These are phyloP conservation scores for Enteromius unitaeniatus DNA, from an alignment of 2,797 vertebrate species.

Conservation along the genomic window DNA sequence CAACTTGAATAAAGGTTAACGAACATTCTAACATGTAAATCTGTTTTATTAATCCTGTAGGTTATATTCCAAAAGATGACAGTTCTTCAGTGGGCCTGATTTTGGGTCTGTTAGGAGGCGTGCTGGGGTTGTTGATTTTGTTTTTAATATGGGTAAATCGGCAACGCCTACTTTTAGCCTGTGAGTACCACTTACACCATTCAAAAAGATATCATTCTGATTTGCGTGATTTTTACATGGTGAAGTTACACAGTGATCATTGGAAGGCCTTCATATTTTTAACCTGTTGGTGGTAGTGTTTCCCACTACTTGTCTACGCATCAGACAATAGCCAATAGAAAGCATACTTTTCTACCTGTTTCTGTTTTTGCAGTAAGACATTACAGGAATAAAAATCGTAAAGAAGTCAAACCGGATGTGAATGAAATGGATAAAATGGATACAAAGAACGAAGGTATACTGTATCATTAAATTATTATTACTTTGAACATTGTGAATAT, in stretches of 20 bases:
- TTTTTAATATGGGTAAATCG: conserved; percentile 49
- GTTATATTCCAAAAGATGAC: rapidly evolving
- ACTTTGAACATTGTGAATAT: not conserved
- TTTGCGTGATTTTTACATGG: not conserved
- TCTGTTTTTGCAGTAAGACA: conserved; percentile 9
- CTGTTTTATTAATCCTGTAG: conserved; percentile 20
- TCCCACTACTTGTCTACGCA: not conserved
- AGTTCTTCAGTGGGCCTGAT: too few relatives aligned
- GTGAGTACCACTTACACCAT: conserved; percentile 31
- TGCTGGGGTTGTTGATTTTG: conserved; percentile 52
- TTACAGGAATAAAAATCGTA: not conserved
- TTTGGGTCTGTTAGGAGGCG: conserved; percentile 40
- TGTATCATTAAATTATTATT: not conserved
- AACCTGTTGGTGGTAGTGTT: conserved; percentile 14
- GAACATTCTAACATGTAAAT: not conserved
- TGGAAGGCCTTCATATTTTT: not conserved
- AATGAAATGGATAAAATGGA: conserved; percentile 24
- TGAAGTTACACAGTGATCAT: not conserved
- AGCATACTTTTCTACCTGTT: not conserved
- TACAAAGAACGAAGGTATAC: not conserved
- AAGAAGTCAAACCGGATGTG: not conserved
- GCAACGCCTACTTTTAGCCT: conserved; percentile 17
- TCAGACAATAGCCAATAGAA: not conserved
- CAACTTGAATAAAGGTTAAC: not conserved
- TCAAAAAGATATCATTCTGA: not conserved